Conservation (phyloP, 2,797 vertebrate species). For the Acanthopagrus latus region DNA sequence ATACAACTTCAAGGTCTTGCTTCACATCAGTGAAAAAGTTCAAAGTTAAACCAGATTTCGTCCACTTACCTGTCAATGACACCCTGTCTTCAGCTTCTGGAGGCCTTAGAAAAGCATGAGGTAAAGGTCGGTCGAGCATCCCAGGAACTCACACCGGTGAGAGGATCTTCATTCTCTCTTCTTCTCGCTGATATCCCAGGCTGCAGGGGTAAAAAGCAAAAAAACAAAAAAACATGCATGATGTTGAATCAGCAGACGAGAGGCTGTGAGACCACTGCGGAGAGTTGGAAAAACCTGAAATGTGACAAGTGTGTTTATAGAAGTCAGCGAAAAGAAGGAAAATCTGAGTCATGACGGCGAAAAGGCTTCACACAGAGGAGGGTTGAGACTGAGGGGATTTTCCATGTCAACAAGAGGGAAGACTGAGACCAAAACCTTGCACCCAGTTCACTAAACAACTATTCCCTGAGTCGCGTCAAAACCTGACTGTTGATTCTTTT, state of each 20-base stretch:
- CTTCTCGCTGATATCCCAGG: constrained; percentile 11
- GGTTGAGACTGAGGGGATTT: constrained; percentile 69
- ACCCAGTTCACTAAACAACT: constrained; percentile 34
- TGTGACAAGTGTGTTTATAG: constrained; percentile 74
- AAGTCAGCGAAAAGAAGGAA: constrained; percentile 73
- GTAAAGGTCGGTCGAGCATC: constrained; percentile 58
- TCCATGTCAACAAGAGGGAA: constrained; percentile 65
- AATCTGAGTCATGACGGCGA: constrained; percentile 74
- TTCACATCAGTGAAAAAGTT: not conserved
- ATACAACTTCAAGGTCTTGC: constrained; percentile 15
- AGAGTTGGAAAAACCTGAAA: constrained; percentile 72
- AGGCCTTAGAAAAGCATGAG: constrained; percentile 60
- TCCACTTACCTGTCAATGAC: constrained; percentile 71
- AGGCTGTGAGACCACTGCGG: constrained; percentile 25
- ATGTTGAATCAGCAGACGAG: constrained; percentile 60
- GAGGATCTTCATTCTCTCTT: constrained; percentile 41
- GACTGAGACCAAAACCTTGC: constrained; percentile 15
- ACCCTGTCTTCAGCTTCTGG: constrained; percentile 70
- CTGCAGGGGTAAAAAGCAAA: constrained; percentile 44
- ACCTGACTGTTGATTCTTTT: not conserved
- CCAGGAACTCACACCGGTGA: constrained; percentile 56
- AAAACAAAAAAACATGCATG: constrained; percentile 12
- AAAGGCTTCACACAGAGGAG: constrained; percentile 47
- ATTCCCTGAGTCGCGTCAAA: constrained; percentile 1
- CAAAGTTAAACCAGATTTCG: constrained; percentile 8